Evolutionary conservation across 37 sponge, comb jelly and placozoan genomes (phyloP).

Genomic region (Lycopodina hypogea): DNA sequence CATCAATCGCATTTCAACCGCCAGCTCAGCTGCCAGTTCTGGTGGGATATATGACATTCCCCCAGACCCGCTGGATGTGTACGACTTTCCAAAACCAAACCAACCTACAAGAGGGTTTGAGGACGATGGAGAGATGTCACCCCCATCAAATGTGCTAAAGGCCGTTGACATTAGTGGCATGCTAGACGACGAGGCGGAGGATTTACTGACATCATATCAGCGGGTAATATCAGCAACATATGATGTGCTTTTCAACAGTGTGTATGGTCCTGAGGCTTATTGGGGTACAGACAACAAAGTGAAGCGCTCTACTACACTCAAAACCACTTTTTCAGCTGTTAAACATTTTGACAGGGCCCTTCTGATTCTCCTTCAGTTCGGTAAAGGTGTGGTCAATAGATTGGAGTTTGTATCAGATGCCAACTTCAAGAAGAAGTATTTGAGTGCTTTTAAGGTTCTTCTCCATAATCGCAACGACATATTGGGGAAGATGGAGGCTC

Average conservation of each 20-base stretch:
- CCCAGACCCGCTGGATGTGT: conserved; percentile 40
- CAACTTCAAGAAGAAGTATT: conserved; percentile 61
- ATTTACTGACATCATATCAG: conserved; percentile 25
- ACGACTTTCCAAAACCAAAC: conserved; percentile 46
- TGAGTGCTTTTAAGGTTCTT: conserved; percentile 30
- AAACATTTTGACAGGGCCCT: conserved; percentile 49
- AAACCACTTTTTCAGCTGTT: conserved; percentile 23
- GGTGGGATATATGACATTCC: conserved; percentile 50
- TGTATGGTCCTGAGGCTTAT: conserved; percentile 65
- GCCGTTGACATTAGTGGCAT: conserved; percentile 45
- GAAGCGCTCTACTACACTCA: conserved; percentile 35
- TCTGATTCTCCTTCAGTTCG: conserved; percentile 45
- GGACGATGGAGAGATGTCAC: conserved; percentile 2
- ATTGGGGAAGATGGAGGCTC: conserved; percentile 33
- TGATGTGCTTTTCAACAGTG: conserved; percentile 44
- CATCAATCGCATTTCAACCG: conserved; percentile 24
- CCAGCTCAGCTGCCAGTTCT: conserved; percentile 32
- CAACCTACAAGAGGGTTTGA: conserved; percentile 14
- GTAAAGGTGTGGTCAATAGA: conserved; percentile 54
- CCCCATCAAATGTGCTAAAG: neutral
- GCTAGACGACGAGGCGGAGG: conserved; percentile 59
- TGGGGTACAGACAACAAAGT: conserved; percentile 64
- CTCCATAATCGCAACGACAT: conserved; percentile 45
- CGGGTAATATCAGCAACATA: conserved; percentile 32
- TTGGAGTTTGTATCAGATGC: conserved; percentile 44